Base-by-base conservation (phyloP, 2,888 invertebrate genomes). In the Drosophila demipolita region DNA sequence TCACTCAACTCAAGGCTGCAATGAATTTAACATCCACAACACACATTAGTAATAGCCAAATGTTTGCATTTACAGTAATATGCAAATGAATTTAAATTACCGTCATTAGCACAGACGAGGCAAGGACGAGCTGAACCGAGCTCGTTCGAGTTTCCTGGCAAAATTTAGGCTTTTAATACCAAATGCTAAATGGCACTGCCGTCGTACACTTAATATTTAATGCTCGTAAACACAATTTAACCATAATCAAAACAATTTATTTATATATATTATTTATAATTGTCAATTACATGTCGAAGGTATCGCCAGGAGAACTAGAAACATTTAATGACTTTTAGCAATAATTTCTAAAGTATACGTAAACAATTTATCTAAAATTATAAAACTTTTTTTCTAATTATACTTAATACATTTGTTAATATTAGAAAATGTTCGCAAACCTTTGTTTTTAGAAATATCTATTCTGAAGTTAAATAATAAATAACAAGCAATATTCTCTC, bases 41-140 rank as follows among this genome's bases (percentile, higher is more conserved):
- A 35, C 40, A 54, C 74, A 74, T 60, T 60, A 49, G 42, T 49
- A 49, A 57, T 64, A 58, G 69, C 61, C 55, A 74, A 74, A 67
- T 59, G n/a, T n/a, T 52, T 26, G 33, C n/a, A 12, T 33, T 40
- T 26, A 23, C 33, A 50, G 33, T 40, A 15, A 32, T 40, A 15
- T 20, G 29, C 29, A 54, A 54, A 54, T 26, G 20, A 57, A 64
- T 75, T 75, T 42, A 29, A 61, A 74, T 45, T 38, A 29, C 63
- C 50, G 55, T 75, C 57, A 60, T 69, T 74, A 69, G 20, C 66
- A 23, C 8, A 9, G 20, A 7, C 38, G 17, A 54, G 42, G 23
- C 50, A 23, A 3, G 36, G 15, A 2, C 20, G 12, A 20, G 45
- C 42, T 20, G 20, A 42, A 6, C 23, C 23, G 3, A 7, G 20